phyloP scores from a whole-genome alignment of 2,113 vertebrate genomes.

The Megaceryle torquata region DNA sequence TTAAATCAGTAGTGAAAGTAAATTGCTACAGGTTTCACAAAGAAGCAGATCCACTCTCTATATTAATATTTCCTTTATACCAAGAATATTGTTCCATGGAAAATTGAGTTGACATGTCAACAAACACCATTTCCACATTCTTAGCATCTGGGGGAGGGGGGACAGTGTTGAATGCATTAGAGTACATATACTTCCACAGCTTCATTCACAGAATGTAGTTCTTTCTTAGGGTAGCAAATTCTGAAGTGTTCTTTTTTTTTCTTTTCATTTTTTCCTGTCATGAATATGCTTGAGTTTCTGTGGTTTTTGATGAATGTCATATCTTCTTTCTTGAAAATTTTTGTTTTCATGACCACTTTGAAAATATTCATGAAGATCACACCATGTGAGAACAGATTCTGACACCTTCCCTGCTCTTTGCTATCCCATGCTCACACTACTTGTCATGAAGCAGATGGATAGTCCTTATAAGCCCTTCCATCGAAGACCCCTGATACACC shows the following conservation, averaged over 20 bases:
- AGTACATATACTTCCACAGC: not conserved
- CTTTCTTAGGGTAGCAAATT: not conserved
- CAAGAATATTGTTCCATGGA: not conserved
- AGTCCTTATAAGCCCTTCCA: not conserved
- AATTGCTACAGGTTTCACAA: not conserved
- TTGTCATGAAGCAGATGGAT: conserved; percentile 49
- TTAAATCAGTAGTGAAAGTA: not conserved
- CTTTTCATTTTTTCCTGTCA: not conserved
- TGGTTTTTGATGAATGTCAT: not conserved
- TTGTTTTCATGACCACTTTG: not conserved
- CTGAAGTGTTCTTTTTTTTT: not conserved
- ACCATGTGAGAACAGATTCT: conserved; percentile 25
- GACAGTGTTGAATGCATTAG: not conserved
- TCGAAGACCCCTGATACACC: not conserved
- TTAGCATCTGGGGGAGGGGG: not conserved
- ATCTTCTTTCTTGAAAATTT: not conserved
- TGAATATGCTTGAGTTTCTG: not conserved
- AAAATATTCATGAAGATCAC: conserved; percentile 4
- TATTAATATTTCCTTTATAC: not conserved
- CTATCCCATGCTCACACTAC: conserved; percentile 19
- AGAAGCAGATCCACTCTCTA: not conserved
- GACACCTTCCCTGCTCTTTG: not conserved
- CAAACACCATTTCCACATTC: not conserved
- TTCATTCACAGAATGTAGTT: not conserved
- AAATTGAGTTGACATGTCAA: not conserved